phyloP scores from a whole-genome alignment of 2,797 vertebrate genomes.

The Sylvia borin region DNA sequence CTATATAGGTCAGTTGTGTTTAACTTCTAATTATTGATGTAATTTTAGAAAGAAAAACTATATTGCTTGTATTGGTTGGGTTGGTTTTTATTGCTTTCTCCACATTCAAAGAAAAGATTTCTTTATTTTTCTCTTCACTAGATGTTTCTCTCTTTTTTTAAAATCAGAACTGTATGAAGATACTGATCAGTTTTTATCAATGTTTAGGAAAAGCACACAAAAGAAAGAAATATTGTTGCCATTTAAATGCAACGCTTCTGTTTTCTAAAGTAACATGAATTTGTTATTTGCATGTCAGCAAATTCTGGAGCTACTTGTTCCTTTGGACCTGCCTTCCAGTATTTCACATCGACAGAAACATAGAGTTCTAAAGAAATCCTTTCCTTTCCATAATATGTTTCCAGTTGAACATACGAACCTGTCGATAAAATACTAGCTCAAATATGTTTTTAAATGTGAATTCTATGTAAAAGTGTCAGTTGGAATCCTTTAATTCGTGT shows the following conservation, averaged over 20 bases:
- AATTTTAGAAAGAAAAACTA: not conserved
- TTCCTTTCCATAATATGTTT: not conserved
- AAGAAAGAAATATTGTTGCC: not conserved
- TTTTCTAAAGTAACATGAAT: not conserved
- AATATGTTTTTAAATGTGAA: conserved; percentile 9
- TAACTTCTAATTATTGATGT: not conserved
- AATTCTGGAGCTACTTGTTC: not conserved
- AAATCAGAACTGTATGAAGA: not conserved
- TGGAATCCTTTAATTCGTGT: not conserved
- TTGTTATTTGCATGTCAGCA: not conserved
- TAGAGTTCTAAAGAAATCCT: not conserved
- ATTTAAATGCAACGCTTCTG: not conserved
- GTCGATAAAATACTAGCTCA: conserved; percentile 5
- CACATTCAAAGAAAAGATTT: not conserved
- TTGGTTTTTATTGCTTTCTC: not conserved
- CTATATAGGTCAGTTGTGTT: not conserved
- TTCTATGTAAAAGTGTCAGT: not conserved
- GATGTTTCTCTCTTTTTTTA: not conserved
- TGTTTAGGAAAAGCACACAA: not conserved
- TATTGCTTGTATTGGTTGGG: not conserved
- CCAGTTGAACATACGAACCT: not conserved
- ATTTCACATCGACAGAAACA: not conserved
- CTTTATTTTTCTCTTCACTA: not conserved
- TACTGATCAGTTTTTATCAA: not conserved
- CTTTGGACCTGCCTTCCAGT: not conserved